Conservation (phyloP, 2,888 invertebrate species). For the Drosophila formosana region DNA sequence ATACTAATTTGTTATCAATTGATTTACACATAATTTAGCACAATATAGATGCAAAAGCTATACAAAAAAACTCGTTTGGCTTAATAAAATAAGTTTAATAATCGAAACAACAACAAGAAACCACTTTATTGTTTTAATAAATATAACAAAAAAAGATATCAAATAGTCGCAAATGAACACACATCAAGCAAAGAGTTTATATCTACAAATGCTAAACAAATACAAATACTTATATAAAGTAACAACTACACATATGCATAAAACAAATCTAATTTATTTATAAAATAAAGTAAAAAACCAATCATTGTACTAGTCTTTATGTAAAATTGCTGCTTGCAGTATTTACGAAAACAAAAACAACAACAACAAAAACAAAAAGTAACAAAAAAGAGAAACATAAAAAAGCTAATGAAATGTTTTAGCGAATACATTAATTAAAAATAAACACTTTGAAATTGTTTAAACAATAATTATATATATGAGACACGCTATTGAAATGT, state of each 20-base stretch:
- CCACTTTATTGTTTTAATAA: constrained; percentile 17
- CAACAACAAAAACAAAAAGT: constrained; percentile 7
- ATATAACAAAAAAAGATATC: constrained; percentile 48
- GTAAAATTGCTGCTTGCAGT: constrained; percentile 50
- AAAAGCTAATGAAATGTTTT: constrained; percentile 29
- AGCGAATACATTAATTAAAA: constrained; percentile 20
- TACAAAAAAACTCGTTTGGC: constrained; percentile 38
- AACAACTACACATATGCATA: constrained; percentile 58
- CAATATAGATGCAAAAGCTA: constrained; percentile 47
- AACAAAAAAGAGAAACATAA: constrained; percentile 14
- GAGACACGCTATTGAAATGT: constrained; percentile 39
- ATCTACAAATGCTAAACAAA: constrained; percentile 51
- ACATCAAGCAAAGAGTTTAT: constrained; percentile 67
- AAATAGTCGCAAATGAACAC: constrained; percentile 66
- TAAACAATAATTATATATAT: constrained; percentile 16
- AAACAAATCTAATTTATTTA: constrained; percentile 76
- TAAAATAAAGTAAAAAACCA: constrained; percentile 68
- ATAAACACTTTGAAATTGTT: constrained; percentile 49
- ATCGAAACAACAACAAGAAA: constrained; percentile 10
- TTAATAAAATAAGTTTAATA: constrained; percentile 36
- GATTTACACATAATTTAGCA: constrained; percentile 73
- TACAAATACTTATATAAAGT: constrained; percentile 47
- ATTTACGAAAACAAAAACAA: constrained; percentile 26
- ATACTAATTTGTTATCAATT: constrained; percentile 71
- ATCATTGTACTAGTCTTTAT: constrained; percentile 72